phyloP scores from a whole-genome alignment of 2,113 vertebrate genomes.

The Oncorhynchus kisutch region DNA sequence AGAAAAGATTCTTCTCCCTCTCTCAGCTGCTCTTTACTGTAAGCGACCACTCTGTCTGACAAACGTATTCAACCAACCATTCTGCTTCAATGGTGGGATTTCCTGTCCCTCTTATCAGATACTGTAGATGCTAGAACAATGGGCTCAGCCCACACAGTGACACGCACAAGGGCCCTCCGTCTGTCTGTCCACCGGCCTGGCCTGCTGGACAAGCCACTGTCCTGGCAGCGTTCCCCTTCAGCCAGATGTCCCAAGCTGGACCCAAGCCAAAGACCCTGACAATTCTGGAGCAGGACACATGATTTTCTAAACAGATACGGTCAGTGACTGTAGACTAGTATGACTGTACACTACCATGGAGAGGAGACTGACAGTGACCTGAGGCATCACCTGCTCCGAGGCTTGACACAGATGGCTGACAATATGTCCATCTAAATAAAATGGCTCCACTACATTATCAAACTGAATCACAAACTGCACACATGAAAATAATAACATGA shows the following conservation, averaged over 20 bases:
- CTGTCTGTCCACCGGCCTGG: conserved; percentile 10
- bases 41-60: conserved; percentile 46
- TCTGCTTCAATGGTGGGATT: conserved; percentile 72
- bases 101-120: conserved; percentile 75
- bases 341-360: conserved; percentile 8
- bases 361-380: background rate
- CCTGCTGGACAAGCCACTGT: conserved; percentile 17
- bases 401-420: conserved; percentile 20
- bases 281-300: conserved; percentile 30
- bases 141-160: conserved; percentile 47
- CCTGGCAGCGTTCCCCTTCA: conserved; percentile 30
- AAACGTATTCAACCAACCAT: conserved; percentile 29
- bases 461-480: background rate
- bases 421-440: conserved; percentile 10
- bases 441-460: background rate
- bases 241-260: conserved; percentile 63
- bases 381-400: conserved; percentile 5
- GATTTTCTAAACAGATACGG: conserved; percentile 6
- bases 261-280: conserved; percentile 36
- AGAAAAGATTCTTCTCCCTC: background rate
- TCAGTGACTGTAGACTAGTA: background rate
- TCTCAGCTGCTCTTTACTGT: conserved; percentile 20
- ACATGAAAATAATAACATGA: background rate
- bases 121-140: conserved; percentile 68
- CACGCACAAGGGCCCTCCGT: background rate